Evolutionary conservation across 2,888 invertebrate species (phyloP).

Genomic region (Syritta pipiens): DNA sequence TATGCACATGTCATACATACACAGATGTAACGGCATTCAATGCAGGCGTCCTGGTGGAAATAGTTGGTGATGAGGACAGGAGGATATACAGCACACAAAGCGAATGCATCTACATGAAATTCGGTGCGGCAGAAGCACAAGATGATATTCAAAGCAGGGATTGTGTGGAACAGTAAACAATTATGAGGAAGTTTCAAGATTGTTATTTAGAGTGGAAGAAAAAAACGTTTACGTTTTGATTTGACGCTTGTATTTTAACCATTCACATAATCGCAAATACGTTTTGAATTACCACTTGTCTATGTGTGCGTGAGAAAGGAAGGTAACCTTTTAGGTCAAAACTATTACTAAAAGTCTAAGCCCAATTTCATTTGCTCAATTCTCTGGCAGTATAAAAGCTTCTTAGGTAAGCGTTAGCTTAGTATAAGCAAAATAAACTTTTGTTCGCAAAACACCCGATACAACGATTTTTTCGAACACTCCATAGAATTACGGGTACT

Average conservation of each 20-base stretch:
- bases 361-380: no score
- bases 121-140: conserved; percentile 10
- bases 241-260: background rate
- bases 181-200: conserved; percentile 10
- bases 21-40: conserved; percentile 37
- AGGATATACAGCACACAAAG: conserved; percentile 18
- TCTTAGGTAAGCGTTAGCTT: no score
- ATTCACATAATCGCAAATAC: background rate
- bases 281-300: no score
- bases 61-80: conserved; percentile 8
- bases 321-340: no score
- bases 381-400: no score
- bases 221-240: background rate
- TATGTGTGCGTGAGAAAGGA: no score
- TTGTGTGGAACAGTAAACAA: conserved; percentile 5
- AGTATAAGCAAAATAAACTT: no score
- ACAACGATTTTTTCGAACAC: no score
- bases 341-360: no score
- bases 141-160: no score
- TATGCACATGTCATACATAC: conserved; percentile 3
- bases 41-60: conserved; percentile 54
- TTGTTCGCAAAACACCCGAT: no score
- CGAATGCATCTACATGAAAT: conserved; percentile 16
- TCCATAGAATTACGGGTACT: no score
- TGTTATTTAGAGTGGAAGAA: conserved; percentile 4